A percentile compares a stretch with the other conserved stretches of the same genome.
Evolutionary conservation across 2,797 vertebrate genomes (phyloP).

Genomic region (Enteromius treurensis): DNA sequence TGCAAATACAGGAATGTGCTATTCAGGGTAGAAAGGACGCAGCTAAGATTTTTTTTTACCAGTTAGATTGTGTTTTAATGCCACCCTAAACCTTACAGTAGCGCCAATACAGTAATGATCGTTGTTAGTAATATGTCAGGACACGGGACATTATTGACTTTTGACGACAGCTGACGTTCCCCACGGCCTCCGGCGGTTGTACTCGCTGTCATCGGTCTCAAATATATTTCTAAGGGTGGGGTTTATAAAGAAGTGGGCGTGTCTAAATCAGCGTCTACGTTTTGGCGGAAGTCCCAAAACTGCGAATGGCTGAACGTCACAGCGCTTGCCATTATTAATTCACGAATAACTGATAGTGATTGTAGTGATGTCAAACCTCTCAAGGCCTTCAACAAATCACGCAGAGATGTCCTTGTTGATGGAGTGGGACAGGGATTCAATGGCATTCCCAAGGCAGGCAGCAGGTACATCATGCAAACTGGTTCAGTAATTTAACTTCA

Average conservation of each 20-base stretch:
- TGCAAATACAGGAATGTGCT: too few species aligned
- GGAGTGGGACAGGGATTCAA: not conserved
- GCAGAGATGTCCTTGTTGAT: not conserved
- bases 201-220: too few species aligned
- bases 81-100: too few species aligned
- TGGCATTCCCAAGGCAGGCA: not conserved
- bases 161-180: not conserved
- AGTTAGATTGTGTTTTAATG: too few species aligned
- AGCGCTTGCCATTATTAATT: not conserved
- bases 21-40: too few species aligned
- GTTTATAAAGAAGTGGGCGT: not conserved
- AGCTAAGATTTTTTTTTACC: too few species aligned
- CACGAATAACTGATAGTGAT: constrained; percentile 21
- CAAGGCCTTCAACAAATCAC: constrained; percentile 1
- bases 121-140: too few species aligned
- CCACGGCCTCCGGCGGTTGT: not conserved
- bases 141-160: not conserved
- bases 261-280: not conserved
- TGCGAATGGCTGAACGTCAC: not conserved
- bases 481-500: not conserved
- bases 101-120: too few species aligned
- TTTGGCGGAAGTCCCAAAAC: not conserved
- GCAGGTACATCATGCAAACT: constrained; percentile 13
- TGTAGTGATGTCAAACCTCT: not conserved
- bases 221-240: not conserved